Conservation (phyloP, 1,140 invertebrate species). For the Magallana gigas region DNA sequence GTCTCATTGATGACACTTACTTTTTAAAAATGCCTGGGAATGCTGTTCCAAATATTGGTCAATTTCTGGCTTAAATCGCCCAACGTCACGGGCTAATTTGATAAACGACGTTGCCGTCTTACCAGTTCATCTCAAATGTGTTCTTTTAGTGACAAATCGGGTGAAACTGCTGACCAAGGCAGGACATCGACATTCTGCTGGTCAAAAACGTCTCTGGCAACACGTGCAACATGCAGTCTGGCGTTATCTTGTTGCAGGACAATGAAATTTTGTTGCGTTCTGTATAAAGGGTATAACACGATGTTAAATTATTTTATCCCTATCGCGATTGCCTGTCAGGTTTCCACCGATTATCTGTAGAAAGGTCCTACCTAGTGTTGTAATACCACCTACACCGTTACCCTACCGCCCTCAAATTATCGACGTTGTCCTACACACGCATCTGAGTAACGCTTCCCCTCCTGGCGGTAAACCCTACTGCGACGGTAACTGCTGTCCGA, state of each 20-base stretch:
- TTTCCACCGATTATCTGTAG: background rate
- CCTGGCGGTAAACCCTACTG: background rate
- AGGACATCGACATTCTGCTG: background rate
- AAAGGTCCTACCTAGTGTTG: background rate
- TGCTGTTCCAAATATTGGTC: background rate
- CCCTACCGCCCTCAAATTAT: background rate
- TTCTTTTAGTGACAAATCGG: background rate
- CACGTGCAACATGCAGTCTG: background rate
- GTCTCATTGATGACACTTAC: background rate
- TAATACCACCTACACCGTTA: background rate
- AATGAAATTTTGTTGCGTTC: background rate
- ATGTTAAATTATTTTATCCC: too few species aligned
- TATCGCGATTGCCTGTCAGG: background rate
- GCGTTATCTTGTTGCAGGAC: background rate
- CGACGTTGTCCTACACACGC: background rate
- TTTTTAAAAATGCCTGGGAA: background rate
- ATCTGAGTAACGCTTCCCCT: background rate
- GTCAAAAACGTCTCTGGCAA: background rate
- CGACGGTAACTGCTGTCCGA: background rate
- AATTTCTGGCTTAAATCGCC: background rate
- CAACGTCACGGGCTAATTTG: background rate
- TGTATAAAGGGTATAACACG: background rate
- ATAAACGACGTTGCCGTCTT: background rate
- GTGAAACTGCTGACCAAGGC: background rate
- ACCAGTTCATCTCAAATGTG: background rate